phyloP scores from a whole-genome alignment of 2,113 vertebrate genomes.

The Pongo pygmaeus region DNA sequence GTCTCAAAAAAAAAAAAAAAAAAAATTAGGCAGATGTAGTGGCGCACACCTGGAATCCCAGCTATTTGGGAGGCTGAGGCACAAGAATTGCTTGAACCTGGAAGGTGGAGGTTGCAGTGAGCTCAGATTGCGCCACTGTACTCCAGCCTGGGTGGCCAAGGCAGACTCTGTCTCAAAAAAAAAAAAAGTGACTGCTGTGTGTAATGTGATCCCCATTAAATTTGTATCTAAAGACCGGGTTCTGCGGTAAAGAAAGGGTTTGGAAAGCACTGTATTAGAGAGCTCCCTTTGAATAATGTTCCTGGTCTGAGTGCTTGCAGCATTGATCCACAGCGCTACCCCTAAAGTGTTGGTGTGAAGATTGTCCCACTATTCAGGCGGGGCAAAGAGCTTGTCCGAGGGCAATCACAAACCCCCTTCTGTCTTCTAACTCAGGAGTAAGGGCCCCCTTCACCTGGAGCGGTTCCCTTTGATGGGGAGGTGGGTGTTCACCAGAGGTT shows the following conservation, averaged over 20 bases:
- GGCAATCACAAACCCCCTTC: too few relatives aligned
- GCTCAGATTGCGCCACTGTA: too few relatives aligned
- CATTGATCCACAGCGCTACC: accelerated
- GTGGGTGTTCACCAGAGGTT: background rate
- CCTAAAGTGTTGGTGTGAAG: too few relatives aligned
- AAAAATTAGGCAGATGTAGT: background rate
- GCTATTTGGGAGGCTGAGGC: too few relatives aligned
- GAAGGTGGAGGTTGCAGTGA: too few relatives aligned
- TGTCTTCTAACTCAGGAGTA: background rate
- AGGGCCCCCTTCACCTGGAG: too few relatives aligned
- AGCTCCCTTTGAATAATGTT: background rate
- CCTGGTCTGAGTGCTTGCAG: background rate
- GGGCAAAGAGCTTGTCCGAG: background rate
- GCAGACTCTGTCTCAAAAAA: too few relatives aligned
- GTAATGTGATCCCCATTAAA: background rate
- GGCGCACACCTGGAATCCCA: too few relatives aligned
- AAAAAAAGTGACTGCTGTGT: background rate
- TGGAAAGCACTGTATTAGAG: background rate
- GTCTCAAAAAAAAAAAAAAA: too few relatives aligned
- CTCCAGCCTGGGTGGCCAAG: too few relatives aligned
- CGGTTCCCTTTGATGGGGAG: background rate
- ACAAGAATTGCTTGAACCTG: too few relatives aligned
- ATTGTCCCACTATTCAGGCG: too few relatives aligned
- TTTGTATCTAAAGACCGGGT: background rate
- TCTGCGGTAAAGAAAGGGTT: background rate